Conservation (phyloP, 2,888 invertebrate genomes). For the Hoplodrina ambigua region DNA sequence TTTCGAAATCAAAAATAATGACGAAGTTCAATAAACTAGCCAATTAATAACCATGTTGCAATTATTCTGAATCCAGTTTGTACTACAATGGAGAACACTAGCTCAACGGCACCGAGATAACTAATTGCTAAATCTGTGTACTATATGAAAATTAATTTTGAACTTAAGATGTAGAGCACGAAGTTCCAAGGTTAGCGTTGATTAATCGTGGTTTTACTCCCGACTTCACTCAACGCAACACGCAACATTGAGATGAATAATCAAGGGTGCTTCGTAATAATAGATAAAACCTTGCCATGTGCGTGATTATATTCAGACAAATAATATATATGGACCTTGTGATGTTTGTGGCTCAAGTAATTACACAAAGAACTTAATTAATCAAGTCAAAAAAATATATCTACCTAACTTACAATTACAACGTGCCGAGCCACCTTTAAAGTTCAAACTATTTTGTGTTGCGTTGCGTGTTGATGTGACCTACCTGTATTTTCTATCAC, state of each 20-base stretch:
- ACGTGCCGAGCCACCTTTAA: slow-evolving; percentile 5
- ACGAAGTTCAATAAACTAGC: slow-evolving; percentile 5
- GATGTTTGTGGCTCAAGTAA: slow-evolving; percentile 33
- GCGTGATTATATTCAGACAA: slow-evolving; percentile 45
- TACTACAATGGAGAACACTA: slow-evolving; percentile 34
- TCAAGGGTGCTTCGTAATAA: slow-evolving; percentile 65
- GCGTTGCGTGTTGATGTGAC: slow-evolving; percentile 23
- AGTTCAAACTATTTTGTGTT: slow-evolving; percentile 15
- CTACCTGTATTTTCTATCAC: slow-evolving; percentile 36
- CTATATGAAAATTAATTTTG: slow-evolving; percentile 73
- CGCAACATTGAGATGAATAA: slow-evolving; percentile 70
- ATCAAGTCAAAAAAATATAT: slow-evolving; percentile 22
- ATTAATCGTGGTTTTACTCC: slow-evolving; percentile 79
- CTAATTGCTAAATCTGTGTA: slow-evolving; percentile 67
- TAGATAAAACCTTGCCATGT: slow-evolving; percentile 66
- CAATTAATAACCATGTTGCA: slow-evolving; percentile 28
- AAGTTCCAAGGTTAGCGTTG: slow-evolving; percentile 78
- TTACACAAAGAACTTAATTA: slow-evolving; percentile 44
- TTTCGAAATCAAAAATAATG: slow-evolving; percentile 12
- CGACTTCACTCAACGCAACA: slow-evolving; percentile 62
- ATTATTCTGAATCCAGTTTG: slow-evolving; percentile 24
- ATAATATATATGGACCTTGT: slow-evolving; percentile 33
- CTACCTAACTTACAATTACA: background rate
- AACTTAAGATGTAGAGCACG: slow-evolving; percentile 75
- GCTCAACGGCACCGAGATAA: slow-evolving; percentile 45